Percentiles rank a stretch among this genome's conserved stretches.
Conservation (phyloP, 1,140 invertebrate genomes). For the Rhynchophorus ferrugineus region DNA sequence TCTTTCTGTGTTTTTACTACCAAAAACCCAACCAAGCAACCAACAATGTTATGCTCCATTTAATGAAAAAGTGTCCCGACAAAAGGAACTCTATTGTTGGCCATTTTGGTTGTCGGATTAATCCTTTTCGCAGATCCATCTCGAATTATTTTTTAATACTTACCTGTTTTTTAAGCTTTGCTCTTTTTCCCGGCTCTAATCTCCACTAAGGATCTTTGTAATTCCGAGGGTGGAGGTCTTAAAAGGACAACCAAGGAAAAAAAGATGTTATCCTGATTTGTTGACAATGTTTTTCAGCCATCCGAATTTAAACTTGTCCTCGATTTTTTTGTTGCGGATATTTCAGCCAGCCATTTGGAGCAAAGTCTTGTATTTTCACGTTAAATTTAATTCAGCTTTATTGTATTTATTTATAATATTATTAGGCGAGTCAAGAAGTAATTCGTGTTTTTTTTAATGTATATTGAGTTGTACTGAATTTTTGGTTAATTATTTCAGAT, state of each 20-base stretch:
- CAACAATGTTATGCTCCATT: neutral
- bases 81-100: neutral
- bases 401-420: neutral
- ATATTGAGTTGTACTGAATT: no score
- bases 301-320: neutral
- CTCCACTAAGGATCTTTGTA: constrained; percentile 3
- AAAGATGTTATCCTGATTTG: constrained; percentile 1
- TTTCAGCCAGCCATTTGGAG: neutral
- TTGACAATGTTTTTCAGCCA: neutral
- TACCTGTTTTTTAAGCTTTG: constrained; percentile 8
- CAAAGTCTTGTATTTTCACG: neutral
- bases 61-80: neutral
- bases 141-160: constrained; percentile 2
- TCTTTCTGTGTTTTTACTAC: no score
- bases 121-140: constrained; percentile 3
- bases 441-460: neutral
- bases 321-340: neutral
- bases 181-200: neutral
- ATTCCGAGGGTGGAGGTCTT: neutral
- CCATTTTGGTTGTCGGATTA: constrained; percentile 5
- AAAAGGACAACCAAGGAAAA: neutral
- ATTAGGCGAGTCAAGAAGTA: neutral
- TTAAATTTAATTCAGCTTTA: neutral
- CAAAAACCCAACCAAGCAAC: no score
- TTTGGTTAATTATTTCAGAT: no score